Evolutionary conservation across 2,888 invertebrate genomes (phyloP), one percentile per base, ranked within the genome.

Genomic region (Alcis repandata): DNA sequence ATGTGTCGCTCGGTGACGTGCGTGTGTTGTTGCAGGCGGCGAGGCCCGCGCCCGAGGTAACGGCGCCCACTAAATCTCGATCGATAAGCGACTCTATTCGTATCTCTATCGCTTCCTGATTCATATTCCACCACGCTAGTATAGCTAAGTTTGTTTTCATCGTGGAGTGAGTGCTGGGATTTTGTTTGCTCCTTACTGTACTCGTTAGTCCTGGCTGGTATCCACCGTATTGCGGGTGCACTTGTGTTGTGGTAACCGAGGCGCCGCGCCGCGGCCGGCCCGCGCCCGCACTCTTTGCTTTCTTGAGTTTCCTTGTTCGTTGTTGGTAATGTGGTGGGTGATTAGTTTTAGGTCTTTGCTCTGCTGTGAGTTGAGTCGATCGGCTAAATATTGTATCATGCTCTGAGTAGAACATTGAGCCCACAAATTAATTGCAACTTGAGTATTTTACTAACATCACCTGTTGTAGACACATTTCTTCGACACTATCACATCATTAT

Each of bases 31-130:
- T 95, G 84, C 95, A 95, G 95, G 95, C 95, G 93, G 94, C 94
- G 93, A 95, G 95, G 94, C 95, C 95, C 93, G 95, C 95, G 91
- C 94, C 94, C 85, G 95, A 95, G 95, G 95, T 95, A 95, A 95
- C 85, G 83, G 79, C 82, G 78, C 82, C 82, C 73, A 77, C 49
- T 57, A 41, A 13, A 48, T 58, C 79, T 84, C 86, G 80, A 81
- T 84, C 85, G 78, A 84, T 85, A 82, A 79, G 82, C 82, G 82
- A 84, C 79, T 84, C 79, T 84, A 79, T 84, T 81, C 83, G 84
- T 89, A 88, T 86, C 84, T 88, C 86, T 91, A 89, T 91, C 87
- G 93, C 93, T 93, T 93, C 86, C 90, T 89, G 89, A 90, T 87
- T 90, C 89, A 91, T 91, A 84, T 88, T 79, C 83, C 85, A 88